A percentile compares a stretch with the other conserved stretches of the same genome.
Conservation (phyloP, 2,888 invertebrate genomes). For the Marasmarcha lunaedactyla region DNA sequence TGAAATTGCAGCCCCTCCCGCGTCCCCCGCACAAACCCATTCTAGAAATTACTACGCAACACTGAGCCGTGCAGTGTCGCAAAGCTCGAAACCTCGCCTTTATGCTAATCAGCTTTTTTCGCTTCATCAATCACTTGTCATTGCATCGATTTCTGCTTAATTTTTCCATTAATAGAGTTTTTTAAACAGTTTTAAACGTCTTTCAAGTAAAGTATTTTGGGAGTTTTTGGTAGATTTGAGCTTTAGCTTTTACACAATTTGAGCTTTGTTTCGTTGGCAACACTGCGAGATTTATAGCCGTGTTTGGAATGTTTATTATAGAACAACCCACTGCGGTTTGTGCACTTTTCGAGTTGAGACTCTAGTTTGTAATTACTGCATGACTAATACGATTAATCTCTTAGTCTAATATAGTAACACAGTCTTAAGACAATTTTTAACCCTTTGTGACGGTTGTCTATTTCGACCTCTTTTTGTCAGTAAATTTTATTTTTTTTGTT, state of each 20-base stretch:
- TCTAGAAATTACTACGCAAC: constrained; percentile 69
- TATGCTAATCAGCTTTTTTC: constrained; percentile 22
- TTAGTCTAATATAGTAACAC: too few species aligned
- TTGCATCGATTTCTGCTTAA: constrained; percentile 6
- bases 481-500: too few species aligned
- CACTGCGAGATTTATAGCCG: constrained; percentile 55
- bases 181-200: neutral
- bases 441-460: too few species aligned
- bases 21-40: constrained; percentile 48
- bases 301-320: constrained; percentile 50
- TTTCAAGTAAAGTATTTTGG: neutral
- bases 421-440: too few species aligned
- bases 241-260: neutral
- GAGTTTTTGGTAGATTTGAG: neutral
- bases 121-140: constrained; percentile 30
- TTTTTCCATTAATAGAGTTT: constrained; percentile 2
- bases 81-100: constrained; percentile 18
- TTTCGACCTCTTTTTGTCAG: too few species aligned
- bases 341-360: too few species aligned
- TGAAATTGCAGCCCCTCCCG: constrained; percentile 68
- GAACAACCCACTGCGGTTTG: constrained; percentile 12
- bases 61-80: constrained; percentile 44
- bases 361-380: too few species aligned
- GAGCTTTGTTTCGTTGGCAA: constrained; percentile 30
- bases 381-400: too few species aligned